Percentiles rank a stretch among this genome's conserved stretches.
phyloP scores from a whole-genome alignment of 2,797 vertebrate species.

The Trichosurus vulpecula region DNA sequence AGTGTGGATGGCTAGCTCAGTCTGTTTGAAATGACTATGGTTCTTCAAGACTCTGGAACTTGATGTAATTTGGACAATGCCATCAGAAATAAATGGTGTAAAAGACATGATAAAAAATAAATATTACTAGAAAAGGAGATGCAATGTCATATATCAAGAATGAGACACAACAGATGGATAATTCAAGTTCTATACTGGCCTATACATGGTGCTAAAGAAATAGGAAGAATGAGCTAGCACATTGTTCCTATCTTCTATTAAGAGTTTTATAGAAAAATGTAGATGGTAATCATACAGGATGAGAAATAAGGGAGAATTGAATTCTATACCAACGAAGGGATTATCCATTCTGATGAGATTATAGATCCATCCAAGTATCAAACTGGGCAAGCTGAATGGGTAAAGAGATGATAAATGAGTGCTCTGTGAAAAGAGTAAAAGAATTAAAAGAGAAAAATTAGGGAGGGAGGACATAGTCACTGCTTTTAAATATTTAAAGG shows the following conservation, averaged over 20 bases:
- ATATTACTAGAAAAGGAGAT: background rate
- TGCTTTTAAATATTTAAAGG: background rate
- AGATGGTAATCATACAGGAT: background rate
- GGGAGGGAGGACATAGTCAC: background rate
- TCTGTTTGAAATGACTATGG: background rate
- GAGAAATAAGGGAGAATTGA: background rate
- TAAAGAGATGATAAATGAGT: background rate
- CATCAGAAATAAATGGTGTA: background rate
- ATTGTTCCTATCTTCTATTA: background rate
- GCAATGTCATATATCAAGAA: background rate
- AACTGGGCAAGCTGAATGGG: background rate
- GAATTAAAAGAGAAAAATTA: background rate
- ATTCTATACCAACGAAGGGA: background rate
- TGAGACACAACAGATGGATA: background rate
- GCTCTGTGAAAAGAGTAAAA: background rate
- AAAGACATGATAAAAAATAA: background rate
- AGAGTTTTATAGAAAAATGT: background rate
- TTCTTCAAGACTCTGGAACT: background rate
- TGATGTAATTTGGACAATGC: background rate
- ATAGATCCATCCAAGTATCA: background rate
- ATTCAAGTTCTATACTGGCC: background rate
- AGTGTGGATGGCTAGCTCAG: background rate
- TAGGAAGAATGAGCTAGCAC: background rate
- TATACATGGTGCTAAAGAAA: background rate
- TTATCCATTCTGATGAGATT: background rate